phyloP scores from a whole-genome alignment of 2,888 invertebrate genomes.

The Formica aserva region DNA sequence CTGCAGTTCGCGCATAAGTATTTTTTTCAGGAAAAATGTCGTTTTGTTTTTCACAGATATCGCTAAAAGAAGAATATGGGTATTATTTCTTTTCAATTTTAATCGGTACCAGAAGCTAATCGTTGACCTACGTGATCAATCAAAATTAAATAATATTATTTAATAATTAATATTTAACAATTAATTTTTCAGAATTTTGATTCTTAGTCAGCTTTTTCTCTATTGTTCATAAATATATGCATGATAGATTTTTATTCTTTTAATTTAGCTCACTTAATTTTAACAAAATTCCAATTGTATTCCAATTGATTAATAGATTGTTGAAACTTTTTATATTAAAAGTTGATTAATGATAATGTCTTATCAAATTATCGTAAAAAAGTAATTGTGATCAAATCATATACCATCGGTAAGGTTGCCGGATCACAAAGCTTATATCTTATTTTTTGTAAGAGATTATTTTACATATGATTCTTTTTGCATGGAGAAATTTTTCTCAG shows the following conservation, averaged over 20 bases:
- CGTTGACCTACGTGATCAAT: not conserved
- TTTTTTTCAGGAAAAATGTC: slow-evolving; percentile 2
- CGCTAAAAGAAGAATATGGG: not conserved
- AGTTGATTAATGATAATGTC: not conserved
- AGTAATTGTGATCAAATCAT: not conserved
- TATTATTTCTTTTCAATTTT: not conserved
- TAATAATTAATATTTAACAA: not conserved
- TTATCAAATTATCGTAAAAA: not conserved
- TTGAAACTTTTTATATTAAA: not conserved
- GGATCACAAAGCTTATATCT: not conserved
- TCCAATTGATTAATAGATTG: not conserved
- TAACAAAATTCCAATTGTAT: not conserved
- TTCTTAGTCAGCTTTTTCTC: not conserved
- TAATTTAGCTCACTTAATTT: not conserved
- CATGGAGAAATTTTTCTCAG: not conserved
- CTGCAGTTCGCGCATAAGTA: not conserved
- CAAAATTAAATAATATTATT: not conserved
- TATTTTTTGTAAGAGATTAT: not conserved
- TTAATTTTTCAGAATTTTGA: not conserved
- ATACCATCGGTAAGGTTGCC: not conserved
- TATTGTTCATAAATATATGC: not conserved
- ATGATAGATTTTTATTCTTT: not conserved
- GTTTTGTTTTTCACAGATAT: slow-evolving; percentile 1
- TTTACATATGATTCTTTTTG: not conserved
- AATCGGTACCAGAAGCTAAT: not conserved